Evolutionary conservation across 2,888 invertebrate species (phyloP).

Genomic region (Chironomus tentans): DNA sequence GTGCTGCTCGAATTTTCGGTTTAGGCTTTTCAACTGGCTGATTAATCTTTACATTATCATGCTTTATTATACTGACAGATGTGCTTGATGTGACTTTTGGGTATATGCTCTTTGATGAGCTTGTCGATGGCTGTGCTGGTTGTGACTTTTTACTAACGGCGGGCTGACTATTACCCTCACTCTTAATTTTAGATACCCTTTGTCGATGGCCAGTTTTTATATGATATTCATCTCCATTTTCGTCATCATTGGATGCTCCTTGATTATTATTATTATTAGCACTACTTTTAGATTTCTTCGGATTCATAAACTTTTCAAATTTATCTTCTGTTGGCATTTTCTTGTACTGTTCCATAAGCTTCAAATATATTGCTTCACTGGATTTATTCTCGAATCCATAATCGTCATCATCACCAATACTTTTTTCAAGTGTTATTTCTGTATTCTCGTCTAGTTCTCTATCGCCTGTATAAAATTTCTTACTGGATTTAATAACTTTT

Average conservation of each 20-base stretch:
- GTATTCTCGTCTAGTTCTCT: conserved; percentile 68
- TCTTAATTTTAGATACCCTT: conserved; percentile 35
- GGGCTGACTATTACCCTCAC: conserved; percentile 36
- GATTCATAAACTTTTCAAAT: not conserved
- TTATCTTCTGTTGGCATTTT: conserved; percentile 63
- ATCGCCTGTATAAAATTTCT: conserved; percentile 76
- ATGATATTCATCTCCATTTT: conserved; percentile 62
- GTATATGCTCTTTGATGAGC: conserved; percentile 31
- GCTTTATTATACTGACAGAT: too few relatives aligned
- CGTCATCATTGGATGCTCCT: conserved; percentile 59
- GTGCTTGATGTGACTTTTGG: not conserved
- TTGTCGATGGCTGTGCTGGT: not conserved
- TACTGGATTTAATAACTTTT: conserved; percentile 81
- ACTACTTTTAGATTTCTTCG: not conserved
- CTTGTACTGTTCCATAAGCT: conserved; percentile 76
- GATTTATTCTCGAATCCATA: conserved; percentile 83
- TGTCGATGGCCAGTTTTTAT: conserved; percentile 47
- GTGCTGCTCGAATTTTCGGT: conserved; percentile 50
- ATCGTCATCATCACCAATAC: conserved; percentile 79
- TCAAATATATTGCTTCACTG: conserved; percentile 69
- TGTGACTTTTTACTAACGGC: conserved; percentile 31
- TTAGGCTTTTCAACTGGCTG: conserved; percentile 40
- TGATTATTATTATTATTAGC: conserved; percentile 58
- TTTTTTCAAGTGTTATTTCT: conserved; percentile 62
- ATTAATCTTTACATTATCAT: conserved; percentile 32